Conservation (phyloP, 2,888 invertebrate genomes). For the Eupithecia centaureata region DNA sequence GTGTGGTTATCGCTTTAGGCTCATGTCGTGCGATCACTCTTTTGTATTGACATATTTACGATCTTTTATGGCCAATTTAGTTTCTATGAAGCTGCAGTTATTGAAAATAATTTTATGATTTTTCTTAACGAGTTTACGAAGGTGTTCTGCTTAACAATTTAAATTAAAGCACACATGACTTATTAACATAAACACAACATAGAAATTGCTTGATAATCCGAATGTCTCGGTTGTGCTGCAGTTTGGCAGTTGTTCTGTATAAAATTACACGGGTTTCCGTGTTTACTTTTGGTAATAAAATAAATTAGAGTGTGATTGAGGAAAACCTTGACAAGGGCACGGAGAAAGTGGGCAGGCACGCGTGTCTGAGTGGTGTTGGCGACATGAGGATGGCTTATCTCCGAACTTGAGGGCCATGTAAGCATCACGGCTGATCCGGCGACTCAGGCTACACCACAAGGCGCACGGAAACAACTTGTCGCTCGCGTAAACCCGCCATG, state of each 20-base stretch:
- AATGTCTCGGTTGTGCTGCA: neutral
- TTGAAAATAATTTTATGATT: conserved; percentile 7
- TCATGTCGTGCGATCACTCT: conserved; percentile 52
- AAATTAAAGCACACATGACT: neutral
- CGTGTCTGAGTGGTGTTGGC: conserved; percentile 66
- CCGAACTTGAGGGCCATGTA: conserved; percentile 72
- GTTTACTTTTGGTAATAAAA: conserved; percentile 26
- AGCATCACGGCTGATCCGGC: conserved; percentile 68
- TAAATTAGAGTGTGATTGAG: conserved; percentile 29
- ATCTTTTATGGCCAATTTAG: conserved; percentile 5
- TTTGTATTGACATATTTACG: conserved; percentile 60
- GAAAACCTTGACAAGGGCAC: conserved; percentile 46
- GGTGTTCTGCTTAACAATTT: neutral
- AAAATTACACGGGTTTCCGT: conserved; percentile 24
- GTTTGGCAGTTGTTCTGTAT: conserved; percentile 7
- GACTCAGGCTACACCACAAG: conserved; percentile 48
- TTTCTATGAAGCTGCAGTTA: conserved; percentile 13
- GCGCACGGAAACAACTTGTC: conserved; percentile 71
- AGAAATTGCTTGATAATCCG: neutral
- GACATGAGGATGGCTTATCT: conserved; percentile 70
- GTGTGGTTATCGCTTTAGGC: conserved; percentile 55
- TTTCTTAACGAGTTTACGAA: neutral
- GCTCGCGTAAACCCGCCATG: conserved; percentile 80
- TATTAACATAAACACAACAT: conserved; percentile 7
- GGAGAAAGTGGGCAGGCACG: conserved; percentile 57